These are phyloP conservation scores for Eupithecia tripunctaria DNA, from an alignment of 2,888 invertebrate species.

Conservation along the genomic window DNA sequence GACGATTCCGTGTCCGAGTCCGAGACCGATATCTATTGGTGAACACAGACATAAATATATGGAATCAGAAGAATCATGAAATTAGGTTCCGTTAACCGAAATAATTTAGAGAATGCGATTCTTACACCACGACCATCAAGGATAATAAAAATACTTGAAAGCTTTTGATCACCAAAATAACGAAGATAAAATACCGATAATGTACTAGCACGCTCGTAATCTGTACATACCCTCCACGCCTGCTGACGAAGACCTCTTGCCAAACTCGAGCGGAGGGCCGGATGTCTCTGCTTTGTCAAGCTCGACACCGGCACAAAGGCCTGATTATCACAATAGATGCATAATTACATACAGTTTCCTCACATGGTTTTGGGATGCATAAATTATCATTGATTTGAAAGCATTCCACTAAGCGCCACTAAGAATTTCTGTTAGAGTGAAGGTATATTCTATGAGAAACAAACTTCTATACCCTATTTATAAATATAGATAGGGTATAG, in stretches of 20 bases:
- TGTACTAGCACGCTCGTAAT: conserved; percentile 17
- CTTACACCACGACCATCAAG: no score
- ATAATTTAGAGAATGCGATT: no score
- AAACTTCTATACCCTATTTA: background rate
- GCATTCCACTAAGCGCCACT: background rate
- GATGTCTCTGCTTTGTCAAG: conserved; percentile 77
- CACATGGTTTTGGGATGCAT: conserved; percentile 25
- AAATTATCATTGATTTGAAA: conserved; percentile 16
- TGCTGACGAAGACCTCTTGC: conserved; percentile 79
- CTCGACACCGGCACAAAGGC: conserved; percentile 65
- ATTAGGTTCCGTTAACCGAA: no score
- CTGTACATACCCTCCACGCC: conserved; percentile 59
- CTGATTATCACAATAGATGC: conserved; percentile 57
- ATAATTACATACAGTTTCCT: conserved; percentile 41
- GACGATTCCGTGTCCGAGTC: no score
- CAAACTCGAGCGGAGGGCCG: conserved; percentile 74
- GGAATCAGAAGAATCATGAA: no score
- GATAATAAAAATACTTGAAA: no score
- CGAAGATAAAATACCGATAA: no score
- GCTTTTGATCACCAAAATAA: no score
- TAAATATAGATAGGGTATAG: no score
- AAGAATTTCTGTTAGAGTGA: background rate
- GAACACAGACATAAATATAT: no score
- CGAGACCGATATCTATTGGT: no score
- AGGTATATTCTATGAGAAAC: background rate